These are phyloP conservation scores for Drepanosiphum platanoidis DNA, from an alignment of 2,888 invertebrate species.

Conservation along the genomic window DNA sequence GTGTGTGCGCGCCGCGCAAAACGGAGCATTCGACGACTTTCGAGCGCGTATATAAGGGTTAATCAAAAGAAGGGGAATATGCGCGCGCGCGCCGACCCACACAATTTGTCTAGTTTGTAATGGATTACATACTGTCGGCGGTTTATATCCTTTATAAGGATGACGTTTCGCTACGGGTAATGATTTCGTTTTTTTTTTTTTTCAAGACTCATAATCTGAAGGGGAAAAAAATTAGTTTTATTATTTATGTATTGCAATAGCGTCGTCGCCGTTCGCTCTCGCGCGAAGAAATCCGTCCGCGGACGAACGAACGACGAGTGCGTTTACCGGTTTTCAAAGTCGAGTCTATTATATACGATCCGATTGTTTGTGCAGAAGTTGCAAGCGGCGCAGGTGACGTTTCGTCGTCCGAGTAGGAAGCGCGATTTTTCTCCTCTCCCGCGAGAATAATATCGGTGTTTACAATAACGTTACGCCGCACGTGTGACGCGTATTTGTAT, in stretches of 20 bases:
- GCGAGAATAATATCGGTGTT: neutral
- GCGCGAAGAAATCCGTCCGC: neutral
- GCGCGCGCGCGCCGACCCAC: neutral
- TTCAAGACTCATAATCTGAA: neutral
- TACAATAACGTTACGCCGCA: neutral
- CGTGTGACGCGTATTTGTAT: neutral
- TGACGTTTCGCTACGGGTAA: neutral
- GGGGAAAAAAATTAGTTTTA: neutral
- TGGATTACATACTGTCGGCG: neutral
- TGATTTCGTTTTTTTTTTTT: neutral
- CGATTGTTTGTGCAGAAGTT: too few relatives aligned
- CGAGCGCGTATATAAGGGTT: neutral
- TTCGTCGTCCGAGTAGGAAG: neutral
- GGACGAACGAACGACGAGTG: neutral
- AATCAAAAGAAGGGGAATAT: neutral
- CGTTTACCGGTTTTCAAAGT: neutral
- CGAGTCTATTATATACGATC: too few relatives aligned
- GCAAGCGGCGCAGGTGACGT: too few relatives aligned
- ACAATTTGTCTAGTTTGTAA: neutral
- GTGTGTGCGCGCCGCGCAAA: neutral
- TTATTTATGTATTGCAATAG: too few relatives aligned
- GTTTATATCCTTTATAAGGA: neutral
- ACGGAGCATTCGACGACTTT: neutral
- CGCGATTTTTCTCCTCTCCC: too few relatives aligned
- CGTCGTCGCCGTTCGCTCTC: neutral